Percentiles rank a stretch among this genome's conserved stretches.
These are phyloP conservation scores for Oncorhynchus keta DNA, from an alignment of 2,113 vertebrate species.

Conservation along the genomic window DNA sequence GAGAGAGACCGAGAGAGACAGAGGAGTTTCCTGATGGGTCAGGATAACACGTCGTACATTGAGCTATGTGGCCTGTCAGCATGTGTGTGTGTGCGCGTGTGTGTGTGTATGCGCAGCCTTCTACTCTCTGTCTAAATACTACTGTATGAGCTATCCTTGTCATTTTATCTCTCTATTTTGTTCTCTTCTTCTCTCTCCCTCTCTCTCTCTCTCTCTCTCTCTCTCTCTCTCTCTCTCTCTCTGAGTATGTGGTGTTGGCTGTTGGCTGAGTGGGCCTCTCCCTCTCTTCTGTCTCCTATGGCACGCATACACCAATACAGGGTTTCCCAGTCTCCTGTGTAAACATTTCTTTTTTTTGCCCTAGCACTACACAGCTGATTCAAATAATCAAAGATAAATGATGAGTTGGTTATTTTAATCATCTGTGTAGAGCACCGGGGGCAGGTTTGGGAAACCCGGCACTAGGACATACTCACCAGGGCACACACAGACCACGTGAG, in stretches of 20 bases:
- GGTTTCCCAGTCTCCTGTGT: too few species aligned
- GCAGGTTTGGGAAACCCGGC: background rate
- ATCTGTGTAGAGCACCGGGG: too few species aligned
- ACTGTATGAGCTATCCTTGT: background rate
- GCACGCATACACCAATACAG: background rate
- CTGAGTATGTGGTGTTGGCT: background rate
- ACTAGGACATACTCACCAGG: background rate
- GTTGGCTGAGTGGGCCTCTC: background rate
- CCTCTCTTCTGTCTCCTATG: conserved; percentile 3
- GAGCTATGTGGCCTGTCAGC: background rate
- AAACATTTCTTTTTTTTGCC: too few species aligned
- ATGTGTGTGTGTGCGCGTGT: background rate
- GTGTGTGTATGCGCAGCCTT: too few species aligned
- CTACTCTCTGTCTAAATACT: background rate
- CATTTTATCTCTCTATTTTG: background rate
- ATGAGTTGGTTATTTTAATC: too few species aligned
- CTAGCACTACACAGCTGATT: too few species aligned
- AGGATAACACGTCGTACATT: too few species aligned
- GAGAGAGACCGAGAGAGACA: background rate
- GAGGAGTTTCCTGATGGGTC: background rate
- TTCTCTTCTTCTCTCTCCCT: background rate
- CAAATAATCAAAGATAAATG: too few species aligned
- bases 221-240: too few species aligned
- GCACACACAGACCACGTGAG: background rate
- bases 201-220: background rate